Evolutionary conservation across 1,140 invertebrate species (phyloP).

Genomic region (Caenorhabditis elegans): WBcel235 BX284602.5:6509501-6510000

Average conservation of each 20-base stretch:
- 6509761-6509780: background rate
- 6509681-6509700: background rate
- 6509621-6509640: conserved; percentile 1
- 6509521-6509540: background rate
- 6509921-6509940: background rate
- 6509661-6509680: conserved; percentile 10
- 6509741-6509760: conserved; percentile 8
- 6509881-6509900: background rate
- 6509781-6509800: conserved; percentile 5
- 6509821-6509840: conserved; percentile 6
- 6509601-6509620: conserved; percentile 16
- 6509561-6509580: background rate
- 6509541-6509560: background rate
- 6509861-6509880: background rate
- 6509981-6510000: no score
- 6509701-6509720: background rate
- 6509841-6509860: conserved; percentile 1
- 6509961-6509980: no score
- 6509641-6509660: background rate
- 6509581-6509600: background rate
- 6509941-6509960: background rate
- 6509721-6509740: background rate
- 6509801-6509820: background rate
- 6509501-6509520: no score
- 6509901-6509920: conserved; percentile 11